Evolutionary conservation across 2,797 vertebrate genomes (phyloP), one percentile per base, ranked within the genome.

Genomic region (Argya squamiceps): DNA sequence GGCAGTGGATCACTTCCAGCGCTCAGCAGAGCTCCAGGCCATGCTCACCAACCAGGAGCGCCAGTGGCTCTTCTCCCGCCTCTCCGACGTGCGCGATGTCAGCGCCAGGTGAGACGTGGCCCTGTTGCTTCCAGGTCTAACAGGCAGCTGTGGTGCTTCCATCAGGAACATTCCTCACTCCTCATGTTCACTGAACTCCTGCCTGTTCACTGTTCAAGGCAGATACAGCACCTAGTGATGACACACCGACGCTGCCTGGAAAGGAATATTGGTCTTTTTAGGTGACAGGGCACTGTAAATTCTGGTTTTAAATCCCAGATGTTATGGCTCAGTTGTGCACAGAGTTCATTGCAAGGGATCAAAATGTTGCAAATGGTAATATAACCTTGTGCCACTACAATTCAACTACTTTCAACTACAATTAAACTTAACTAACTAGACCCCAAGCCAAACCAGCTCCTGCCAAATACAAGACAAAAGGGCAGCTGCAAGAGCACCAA

Each of bases 51-150:
- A 98, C 68, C 99, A 99, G 94, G 99, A 99, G 9, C 98, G 98
- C 71, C 99, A 99, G 91, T 99, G 99, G 99, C 98, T 99, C 32
- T 99, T 99, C 95, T 99, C 99, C 11, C 98, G 99, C 26, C 97
- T 99, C 10, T 97, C 98, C 3, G 99, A 99, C 2, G 99, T 99
- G 32, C 98, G 99, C 1, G 98, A 98, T 8, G 98, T 99, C 97
- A 99, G 99, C 36, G 98, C 98, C 97, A 99, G 97, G 99, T 98
- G 95, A 97, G 98, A 92, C 3, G 2, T 1, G 32, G 19, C 43
- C n/a, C 46, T 84, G 41, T 58, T 53, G 16, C 69, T 79, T 44
- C 69, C n/a, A 30, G 34, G 12, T 27, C 27, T 53, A 4, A 17
- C 19, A 26, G 32, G 15, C 43, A 37, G 2, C 39, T 39, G 0